Percentiles rank a stretch among this genome's conserved stretches.
phyloP scores from a whole-genome alignment of 2,797 vertebrate genomes.

The Caiman crocodilus region DNA sequence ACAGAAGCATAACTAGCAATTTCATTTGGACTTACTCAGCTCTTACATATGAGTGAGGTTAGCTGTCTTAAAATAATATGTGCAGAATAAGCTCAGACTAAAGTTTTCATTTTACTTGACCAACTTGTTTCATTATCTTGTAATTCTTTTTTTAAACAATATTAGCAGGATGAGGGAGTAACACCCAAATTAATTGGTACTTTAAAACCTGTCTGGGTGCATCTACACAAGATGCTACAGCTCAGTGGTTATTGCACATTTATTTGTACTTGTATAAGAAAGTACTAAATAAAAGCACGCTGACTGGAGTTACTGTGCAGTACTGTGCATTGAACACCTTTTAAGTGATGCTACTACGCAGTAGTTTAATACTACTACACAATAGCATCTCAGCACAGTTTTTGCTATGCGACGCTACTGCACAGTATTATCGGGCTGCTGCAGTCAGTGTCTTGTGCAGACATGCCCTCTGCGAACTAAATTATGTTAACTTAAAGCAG shows the following conservation, averaged over 20 bases:
- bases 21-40: conserved; percentile 56
- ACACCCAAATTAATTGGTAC: neutral
- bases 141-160: neutral
- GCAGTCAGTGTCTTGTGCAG: too few species aligned
- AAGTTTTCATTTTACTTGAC: conserved; percentile 3
- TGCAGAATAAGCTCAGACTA: conserved; percentile 3
- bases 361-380: neutral
- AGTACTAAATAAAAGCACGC: too few species aligned
- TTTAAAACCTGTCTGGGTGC: neutral
- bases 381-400: too few species aligned
- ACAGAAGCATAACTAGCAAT: conserved; percentile 65
- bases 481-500: too few species aligned
- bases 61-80: conserved; percentile 2
- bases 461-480: too few species aligned
- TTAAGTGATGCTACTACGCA: too few species aligned
- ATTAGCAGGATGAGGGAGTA: neutral
- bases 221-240: too few species aligned
- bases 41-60: conserved; percentile 40
- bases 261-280: too few species aligned
- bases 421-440: too few species aligned
- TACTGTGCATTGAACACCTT: neutral
- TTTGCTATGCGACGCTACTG: too few species aligned
- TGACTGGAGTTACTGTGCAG: neutral
- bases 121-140: neutral
- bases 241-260: too few species aligned